Evolutionary conservation across 2,888 invertebrate species (phyloP).

Genomic region (Volucella zonaria): DNA sequence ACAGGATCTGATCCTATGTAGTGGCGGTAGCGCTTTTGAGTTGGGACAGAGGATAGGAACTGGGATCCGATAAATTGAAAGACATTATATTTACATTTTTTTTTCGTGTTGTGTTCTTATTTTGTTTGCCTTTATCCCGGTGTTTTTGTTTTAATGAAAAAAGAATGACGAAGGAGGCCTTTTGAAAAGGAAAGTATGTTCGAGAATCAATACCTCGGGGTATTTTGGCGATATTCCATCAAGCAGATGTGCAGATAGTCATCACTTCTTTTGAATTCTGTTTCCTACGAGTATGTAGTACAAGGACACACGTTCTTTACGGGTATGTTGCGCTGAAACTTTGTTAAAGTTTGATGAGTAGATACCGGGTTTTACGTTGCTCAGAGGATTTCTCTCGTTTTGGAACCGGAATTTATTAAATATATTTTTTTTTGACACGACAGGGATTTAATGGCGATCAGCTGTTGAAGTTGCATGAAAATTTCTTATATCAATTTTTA

Average conservation of each 20-base stretch:
- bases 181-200: slow-evolving; percentile 13
- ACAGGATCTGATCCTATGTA: not conserved
- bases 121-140: not conserved
- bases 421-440: slow-evolving; percentile 8
- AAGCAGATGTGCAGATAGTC: slow-evolving; percentile 9
- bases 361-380: not conserved
- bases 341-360: slow-evolving; percentile 7
- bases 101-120: not conserved
- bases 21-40: not conserved
- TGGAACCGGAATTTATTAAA: not conserved
- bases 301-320: not conserved
- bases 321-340: not conserved
- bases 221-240: slow-evolving; percentile 2
- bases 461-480: too few species aligned
- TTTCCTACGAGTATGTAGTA: too few species aligned
- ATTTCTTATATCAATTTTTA: too few species aligned
- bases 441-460: slow-evolving; percentile 16
- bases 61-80: slow-evolving; percentile 36
- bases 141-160: not conserved
- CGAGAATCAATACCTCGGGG: slow-evolving; percentile 37
- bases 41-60: not conserved
- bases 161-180: too few species aligned
- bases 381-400: not conserved
- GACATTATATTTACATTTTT: slow-evolving; percentile 46
- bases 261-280: too few species aligned